phyloP scores from a whole-genome alignment of 2,113 vertebrate genomes.

The Trematocara marginatum region DNA sequence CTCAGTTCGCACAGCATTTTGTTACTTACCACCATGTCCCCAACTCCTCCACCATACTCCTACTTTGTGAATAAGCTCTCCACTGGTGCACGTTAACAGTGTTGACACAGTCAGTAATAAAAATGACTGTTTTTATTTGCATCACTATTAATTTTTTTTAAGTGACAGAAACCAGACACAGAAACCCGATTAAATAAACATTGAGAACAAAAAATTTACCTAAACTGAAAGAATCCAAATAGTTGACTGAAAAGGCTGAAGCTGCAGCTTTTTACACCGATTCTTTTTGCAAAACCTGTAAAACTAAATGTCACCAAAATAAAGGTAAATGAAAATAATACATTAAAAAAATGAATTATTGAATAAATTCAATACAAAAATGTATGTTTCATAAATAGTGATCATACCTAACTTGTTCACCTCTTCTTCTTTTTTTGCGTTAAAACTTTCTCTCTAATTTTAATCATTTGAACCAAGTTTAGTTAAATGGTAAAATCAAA shows the following conservation, averaged over 20 bases:
- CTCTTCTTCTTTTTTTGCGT: rapidly evolving
- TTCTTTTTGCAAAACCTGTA: neutral
- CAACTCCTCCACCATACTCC: neutral
- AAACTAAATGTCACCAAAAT: neutral
- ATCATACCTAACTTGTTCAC: neutral
- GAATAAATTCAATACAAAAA: neutral
- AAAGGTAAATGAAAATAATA: neutral
- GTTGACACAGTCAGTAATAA: neutral
- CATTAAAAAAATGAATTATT: neutral
- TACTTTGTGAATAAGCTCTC: neutral
- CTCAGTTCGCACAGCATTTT: neutral
- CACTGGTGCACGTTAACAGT: neutral
- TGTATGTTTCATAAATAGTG: neutral
- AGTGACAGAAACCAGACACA: neutral
- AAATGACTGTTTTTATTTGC: neutral
- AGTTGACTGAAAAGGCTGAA: neutral
- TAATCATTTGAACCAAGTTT: neutral
- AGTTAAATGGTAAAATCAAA: neutral
- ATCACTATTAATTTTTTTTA: neutral
- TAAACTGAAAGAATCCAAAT: neutral
- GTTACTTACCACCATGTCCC: neutral
- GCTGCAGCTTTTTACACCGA: neutral
- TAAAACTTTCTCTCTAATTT: neutral
- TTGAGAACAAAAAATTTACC: neutral
- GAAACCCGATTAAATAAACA: neutral